Evolutionary conservation across 2,113 vertebrate genomes (phyloP).

Genomic region (Echinops telfairi): DNA sequence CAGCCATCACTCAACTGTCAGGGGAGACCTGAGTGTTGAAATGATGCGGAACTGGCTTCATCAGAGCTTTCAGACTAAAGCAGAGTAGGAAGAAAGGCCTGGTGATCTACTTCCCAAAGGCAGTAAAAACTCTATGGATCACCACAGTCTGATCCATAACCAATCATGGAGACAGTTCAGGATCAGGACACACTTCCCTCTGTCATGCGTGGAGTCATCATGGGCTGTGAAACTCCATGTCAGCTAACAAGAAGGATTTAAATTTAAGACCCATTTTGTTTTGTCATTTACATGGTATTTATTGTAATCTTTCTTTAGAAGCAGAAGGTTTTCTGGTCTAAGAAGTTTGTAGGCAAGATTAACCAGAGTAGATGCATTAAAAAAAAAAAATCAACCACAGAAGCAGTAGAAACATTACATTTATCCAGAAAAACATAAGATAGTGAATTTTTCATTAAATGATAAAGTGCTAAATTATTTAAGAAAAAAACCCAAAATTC

Average conservation of each 20-base stretch:
- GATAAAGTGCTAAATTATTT: background rate
- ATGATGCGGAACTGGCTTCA: background rate
- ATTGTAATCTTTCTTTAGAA: conserved; percentile 4
- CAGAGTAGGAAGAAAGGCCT: background rate
- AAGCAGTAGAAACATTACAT: conserved; percentile 14
- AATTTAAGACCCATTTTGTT: background rate
- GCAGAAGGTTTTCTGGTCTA: background rate
- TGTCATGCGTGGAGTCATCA: background rate
- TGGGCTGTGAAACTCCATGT: background rate
- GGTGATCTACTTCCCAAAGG: background rate
- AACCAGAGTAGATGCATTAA: background rate
- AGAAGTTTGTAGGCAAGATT: background rate
- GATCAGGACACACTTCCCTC: background rate
- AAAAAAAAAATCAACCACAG: background rate
- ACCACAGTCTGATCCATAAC: background rate
- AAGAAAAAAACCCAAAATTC: background rate
- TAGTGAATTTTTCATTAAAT: background rate
- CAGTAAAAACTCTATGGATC: background rate
- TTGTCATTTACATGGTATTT: background rate
- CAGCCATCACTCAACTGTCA: background rate
- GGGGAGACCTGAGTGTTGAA: background rate
- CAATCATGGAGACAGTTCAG: background rate
- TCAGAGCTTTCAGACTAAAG: background rate
- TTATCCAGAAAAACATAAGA: background rate
- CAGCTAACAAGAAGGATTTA: background rate